phyloP scores from a whole-genome alignment of 2,888 invertebrate genomes.

The Acleris sparsana region DNA sequence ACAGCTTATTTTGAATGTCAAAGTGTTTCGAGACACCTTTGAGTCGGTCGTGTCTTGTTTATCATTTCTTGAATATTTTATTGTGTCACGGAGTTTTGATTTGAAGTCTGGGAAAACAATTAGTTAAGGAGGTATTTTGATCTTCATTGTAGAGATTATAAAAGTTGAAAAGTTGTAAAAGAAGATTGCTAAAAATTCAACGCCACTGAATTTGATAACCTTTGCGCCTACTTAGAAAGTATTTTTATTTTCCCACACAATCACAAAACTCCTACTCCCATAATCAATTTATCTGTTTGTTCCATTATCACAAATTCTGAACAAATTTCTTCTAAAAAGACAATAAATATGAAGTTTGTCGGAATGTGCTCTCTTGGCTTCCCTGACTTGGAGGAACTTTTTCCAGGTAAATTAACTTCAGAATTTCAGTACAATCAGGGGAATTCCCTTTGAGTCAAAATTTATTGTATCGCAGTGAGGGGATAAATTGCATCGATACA shows the following conservation, averaged over 20 bases:
- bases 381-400: constrained; percentile 3
- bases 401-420: constrained; percentile 20
- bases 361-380: constrained; percentile 1
- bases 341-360: neutral
- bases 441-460: constrained; percentile 19
- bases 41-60: constrained; percentile 3
- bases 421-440: constrained; percentile 12
- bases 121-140: too few species aligned
- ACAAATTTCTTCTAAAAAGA: neutral
- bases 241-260: too few species aligned
- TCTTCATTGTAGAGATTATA: too few species aligned
- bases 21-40: neutral
- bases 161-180: too few species aligned
- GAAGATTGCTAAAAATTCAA: too few species aligned
- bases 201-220: too few species aligned
- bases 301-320: neutral
- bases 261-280: too few species aligned
- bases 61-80: constrained; percentile 22
- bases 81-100: neutral
- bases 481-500: neutral
- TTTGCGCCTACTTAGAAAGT: too few species aligned
- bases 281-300: neutral
- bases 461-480: constrained; percentile 17
- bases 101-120: neutral
- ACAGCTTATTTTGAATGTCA: constrained; percentile 6